Evolutionary conservation across 1,140 invertebrate species (phyloP), one percentile per base, ranked within the genome.

Genomic region (Laupala kohalensis): DNA sequence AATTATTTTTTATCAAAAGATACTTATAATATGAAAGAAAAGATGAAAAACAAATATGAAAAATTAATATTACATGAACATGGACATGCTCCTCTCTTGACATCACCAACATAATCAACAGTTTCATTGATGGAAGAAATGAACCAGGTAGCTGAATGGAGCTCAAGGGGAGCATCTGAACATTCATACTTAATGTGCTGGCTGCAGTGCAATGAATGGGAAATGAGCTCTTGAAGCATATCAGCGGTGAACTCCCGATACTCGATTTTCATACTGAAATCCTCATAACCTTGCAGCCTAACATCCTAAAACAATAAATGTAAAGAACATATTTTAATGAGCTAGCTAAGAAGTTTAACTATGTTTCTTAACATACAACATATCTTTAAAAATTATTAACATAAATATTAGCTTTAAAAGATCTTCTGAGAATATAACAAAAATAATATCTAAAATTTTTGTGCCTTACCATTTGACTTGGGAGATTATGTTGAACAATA

Each of bases 111-210:
- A 76, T 89, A 93, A 79, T 93, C 91, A 3, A 94, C 90, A 64
- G 90, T 90, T 30, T 86, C 80, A 82, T 90, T 87, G 28, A 86
- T 89, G 4, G 91, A 94, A 62, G 90, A 91, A 71, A 89, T 86
- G 78, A 97, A 95, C 93, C 93, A 96, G 0, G 94, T 95, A 15
- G 92, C 90, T 62, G 91, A 92, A 76, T 95, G 92, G 24, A 96
- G 81, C 73, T 94, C 92, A 68, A 96, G 80, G 19, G 92, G 93
- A 9, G 92, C 92, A 80, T 92, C 91, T 76, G 91, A 91, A 76
- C 95, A 97, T 74, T 95, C 92, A 77, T 96, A 97, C 77, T 93
- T 93, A 26, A 97, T 90, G 75, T 92, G 89, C 78, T 97, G 95
- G 70, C 90, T 90, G 77, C 95, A 97, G 77, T 91, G 90, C 53